phyloP scores from a whole-genome alignment of 2,797 vertebrate genomes.

The Phoeniculus purpureus region DNA sequence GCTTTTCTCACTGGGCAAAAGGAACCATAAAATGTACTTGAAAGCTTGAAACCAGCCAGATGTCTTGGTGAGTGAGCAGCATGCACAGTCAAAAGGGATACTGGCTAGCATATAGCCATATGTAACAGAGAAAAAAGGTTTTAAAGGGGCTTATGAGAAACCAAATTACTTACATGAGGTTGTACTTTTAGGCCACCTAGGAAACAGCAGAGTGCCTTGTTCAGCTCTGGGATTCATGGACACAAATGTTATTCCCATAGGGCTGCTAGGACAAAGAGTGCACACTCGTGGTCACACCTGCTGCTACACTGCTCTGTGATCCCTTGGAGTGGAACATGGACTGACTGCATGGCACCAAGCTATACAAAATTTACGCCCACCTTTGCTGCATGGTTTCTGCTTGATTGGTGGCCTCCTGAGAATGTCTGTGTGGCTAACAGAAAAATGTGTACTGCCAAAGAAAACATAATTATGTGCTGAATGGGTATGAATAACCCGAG shows the following conservation, averaged over 20 bases:
- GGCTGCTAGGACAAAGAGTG: neutral
- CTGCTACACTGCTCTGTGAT: neutral
- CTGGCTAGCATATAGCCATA: neutral
- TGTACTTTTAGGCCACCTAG: constrained; percentile 27
- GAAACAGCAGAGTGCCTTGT: neutral
- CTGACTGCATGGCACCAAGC: neutral
- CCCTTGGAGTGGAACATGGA: neutral
- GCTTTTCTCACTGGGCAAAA: neutral
- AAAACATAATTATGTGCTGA: constrained; percentile 16
- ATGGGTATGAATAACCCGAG: constrained; percentile 16
- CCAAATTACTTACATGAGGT: neutral
- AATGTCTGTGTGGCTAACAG: constrained; percentile 28
- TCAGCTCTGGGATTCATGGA: neutral
- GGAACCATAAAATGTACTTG: constrained; percentile 1
- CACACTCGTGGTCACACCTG: neutral
- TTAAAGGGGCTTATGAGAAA: neutral
- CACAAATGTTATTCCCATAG: neutral
- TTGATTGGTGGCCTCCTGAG: constrained; percentile 37
- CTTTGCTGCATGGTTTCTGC: neutral
- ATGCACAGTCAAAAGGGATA: neutral
- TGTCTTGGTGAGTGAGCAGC: neutral
- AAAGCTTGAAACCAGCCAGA: constrained; percentile 23
- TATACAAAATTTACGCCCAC: neutral
- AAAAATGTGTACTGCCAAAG: constrained; percentile 22
- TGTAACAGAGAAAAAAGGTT: neutral